Conservation (phyloP, 2,888 invertebrate species). For the Dascillus cervinus region DNA sequence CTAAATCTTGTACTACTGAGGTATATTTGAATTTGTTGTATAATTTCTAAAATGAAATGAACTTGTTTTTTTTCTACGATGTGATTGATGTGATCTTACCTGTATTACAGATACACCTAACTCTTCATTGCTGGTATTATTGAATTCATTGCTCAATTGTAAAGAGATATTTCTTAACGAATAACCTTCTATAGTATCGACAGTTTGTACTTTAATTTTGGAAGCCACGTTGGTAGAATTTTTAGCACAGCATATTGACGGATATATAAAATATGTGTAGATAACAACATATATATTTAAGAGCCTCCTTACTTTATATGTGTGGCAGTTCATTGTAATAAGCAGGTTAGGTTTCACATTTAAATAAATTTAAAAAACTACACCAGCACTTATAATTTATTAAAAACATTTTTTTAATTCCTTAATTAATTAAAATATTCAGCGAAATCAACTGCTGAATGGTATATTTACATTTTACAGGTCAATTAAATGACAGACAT, state of each 20-base stretch:
- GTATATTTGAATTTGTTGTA: slow-evolving; percentile 35
- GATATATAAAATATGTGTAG: too few species aligned
- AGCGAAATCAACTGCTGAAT: too few species aligned
- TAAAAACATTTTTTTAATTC: too few species aligned
- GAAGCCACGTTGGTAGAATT: slow-evolving; percentile 14
- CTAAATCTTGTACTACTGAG: slow-evolving; percentile 26
- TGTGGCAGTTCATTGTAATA: too few species aligned
- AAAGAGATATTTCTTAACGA: slow-evolving; percentile 22
- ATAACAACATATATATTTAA: too few species aligned
- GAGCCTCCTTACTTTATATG: too few species aligned
- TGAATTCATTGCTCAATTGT: slow-evolving; percentile 30
- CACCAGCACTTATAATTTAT: too few species aligned
- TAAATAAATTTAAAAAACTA: too few species aligned
- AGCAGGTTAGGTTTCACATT: too few species aligned
- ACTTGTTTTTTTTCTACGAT: not conserved
- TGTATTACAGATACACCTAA: slow-evolving; percentile 33
- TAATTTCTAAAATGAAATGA: slow-evolving; percentile 28
- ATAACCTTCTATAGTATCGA: slow-evolving; percentile 21
- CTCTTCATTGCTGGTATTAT: slow-evolving; percentile 33
- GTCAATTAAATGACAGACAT: too few species aligned
- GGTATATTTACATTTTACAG: too few species aligned
- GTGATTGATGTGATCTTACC: slow-evolving; percentile 22
- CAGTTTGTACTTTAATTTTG: slow-evolving; percentile 19
- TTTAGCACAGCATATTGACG: slow-evolving; percentile 2
- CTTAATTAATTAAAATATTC: too few species aligned